These are phyloP conservation scores for Autographa gamma DNA, from an alignment of 2,888 invertebrate genomes.

Conservation along the genomic window DNA sequence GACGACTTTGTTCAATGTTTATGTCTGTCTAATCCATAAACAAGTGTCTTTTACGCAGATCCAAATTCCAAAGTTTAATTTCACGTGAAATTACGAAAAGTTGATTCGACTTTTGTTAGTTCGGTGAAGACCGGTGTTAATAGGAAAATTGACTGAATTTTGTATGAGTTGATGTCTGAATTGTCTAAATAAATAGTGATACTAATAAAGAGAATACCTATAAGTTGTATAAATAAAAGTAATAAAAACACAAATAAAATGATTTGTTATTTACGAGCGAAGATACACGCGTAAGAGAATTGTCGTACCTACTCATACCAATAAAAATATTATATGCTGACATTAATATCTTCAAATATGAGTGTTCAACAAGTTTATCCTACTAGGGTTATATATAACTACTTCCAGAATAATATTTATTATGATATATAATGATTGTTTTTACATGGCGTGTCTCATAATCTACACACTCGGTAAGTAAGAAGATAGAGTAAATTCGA, in stretches of 20 bases:
- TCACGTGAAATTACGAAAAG: not conserved
- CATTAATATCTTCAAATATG: constrained; percentile 27
- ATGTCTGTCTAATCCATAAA: constrained; percentile 2
- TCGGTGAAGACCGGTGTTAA: too few relatives aligned
- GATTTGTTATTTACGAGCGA: constrained; percentile 44
- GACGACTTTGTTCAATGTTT: constrained; percentile 3
- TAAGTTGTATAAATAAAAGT: constrained; percentile 13
- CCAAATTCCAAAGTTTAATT: not conserved
- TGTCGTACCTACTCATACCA: constrained; percentile 19
- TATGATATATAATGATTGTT: too few relatives aligned
- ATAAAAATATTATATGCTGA: constrained; percentile 31
- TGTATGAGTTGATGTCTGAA: too few relatives aligned
- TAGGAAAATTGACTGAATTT: too few relatives aligned
- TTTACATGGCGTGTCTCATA: too few relatives aligned
- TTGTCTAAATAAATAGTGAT: not conserved
- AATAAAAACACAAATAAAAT: constrained; percentile 43
- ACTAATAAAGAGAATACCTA: not conserved
- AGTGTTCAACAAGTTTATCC: too few relatives aligned
- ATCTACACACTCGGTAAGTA: too few relatives aligned
- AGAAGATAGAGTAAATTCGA: too few relatives aligned
- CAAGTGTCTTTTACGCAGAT: not conserved
- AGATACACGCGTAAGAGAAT: constrained; percentile 28
- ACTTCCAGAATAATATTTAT: too few relatives aligned
- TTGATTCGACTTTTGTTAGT: not conserved
- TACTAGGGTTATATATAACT: too few relatives aligned